phyloP scores from a whole-genome alignment of 2,888 invertebrate genomes.

The Pecten maximus region DNA sequence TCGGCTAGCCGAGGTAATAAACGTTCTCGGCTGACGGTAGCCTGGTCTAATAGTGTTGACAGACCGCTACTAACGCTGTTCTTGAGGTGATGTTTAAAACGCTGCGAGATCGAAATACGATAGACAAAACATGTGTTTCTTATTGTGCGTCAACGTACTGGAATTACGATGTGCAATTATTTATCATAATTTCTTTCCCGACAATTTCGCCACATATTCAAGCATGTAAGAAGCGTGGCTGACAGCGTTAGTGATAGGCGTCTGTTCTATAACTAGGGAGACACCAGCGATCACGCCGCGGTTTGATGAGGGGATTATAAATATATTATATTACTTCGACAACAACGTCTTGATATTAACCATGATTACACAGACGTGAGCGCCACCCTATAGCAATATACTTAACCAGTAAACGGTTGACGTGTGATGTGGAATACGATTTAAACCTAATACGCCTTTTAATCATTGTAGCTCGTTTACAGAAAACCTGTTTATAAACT shows the following conservation, averaged over 20 bases:
- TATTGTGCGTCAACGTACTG: slow-evolving; percentile 17
- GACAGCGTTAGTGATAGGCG: not conserved
- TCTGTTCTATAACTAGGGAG: not conserved
- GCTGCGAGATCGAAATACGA: slow-evolving; percentile 15
- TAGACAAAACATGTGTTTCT: slow-evolving; percentile 29
- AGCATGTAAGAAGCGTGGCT: not conserved
- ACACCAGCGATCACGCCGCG: not conserved
- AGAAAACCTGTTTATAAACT: not conserved
- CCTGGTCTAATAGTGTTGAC: slow-evolving; percentile 40
- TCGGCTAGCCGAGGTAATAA: slow-evolving; percentile 47
- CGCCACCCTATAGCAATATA: not conserved
- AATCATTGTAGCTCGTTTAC: not conserved
- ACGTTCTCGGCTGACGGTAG: slow-evolving; percentile 47
- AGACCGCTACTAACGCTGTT: slow-evolving; percentile 19
- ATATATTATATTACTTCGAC: slow-evolving; percentile 11
- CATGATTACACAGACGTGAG: not conserved
- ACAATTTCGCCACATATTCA: slow-evolving; percentile 1
- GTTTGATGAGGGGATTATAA: not conserved
- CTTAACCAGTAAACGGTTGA: not conserved
- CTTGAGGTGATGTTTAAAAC: slow-evolving; percentile 21
- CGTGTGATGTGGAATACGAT: not conserved
- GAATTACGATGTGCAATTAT: slow-evolving; percentile 32
- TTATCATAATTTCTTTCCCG: slow-evolving; percentile 35
- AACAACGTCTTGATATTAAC: not conserved
- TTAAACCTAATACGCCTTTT: not conserved